These are phyloP conservation scores for Sussaba pulchella DNA, from an alignment of 2,888 invertebrate species.

Conservation along the genomic window DNA sequence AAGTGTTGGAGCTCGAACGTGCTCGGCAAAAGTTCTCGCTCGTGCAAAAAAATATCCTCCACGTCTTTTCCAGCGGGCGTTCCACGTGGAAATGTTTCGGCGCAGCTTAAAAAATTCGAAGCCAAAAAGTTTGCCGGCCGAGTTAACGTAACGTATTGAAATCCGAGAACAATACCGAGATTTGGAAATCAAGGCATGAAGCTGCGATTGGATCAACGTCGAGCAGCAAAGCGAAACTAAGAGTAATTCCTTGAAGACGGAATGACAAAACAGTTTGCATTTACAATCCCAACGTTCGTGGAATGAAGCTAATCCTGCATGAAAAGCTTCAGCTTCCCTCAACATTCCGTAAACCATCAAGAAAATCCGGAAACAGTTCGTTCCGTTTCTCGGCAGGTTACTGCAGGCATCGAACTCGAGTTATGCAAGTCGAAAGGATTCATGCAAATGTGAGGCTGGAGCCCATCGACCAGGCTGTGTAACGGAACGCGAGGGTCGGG, in stretches of 20 bases:
- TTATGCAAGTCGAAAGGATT: conserved; percentile 56
- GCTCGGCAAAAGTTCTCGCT: neutral
- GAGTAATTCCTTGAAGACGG: conserved; percentile 9
- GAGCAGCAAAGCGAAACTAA: too few relatives aligned
- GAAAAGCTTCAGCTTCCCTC: conserved; percentile 20
- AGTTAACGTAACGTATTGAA: too few relatives aligned
- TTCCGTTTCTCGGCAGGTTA: neutral
- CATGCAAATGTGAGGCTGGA: conserved; percentile 37
- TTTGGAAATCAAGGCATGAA: too few relatives aligned
- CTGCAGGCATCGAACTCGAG: conserved; percentile 17
- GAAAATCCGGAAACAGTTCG: conserved; percentile 26
- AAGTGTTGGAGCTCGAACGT: conserved; percentile 25
- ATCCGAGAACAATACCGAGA: too few relatives aligned
- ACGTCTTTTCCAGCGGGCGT: neutral
- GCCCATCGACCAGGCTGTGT: conserved; percentile 16
- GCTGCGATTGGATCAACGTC: too few relatives aligned
- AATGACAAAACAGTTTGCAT: conserved; percentile 71
- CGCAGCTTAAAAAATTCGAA: neutral
- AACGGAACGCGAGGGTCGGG: conserved; percentile 7
- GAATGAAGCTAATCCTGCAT: conserved; percentile 74
- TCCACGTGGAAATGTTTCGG: neutral
- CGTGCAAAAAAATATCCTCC: neutral
- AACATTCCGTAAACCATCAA: conserved; percentile 46
- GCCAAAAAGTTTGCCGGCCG: too few relatives aligned
- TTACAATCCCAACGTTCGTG: conserved; percentile 71